Evolutionary conservation across 1,140 invertebrate genomes (phyloP), one percentile per base, ranked within the genome.

Genomic region (Schlechtendalia chinensis): DNA sequence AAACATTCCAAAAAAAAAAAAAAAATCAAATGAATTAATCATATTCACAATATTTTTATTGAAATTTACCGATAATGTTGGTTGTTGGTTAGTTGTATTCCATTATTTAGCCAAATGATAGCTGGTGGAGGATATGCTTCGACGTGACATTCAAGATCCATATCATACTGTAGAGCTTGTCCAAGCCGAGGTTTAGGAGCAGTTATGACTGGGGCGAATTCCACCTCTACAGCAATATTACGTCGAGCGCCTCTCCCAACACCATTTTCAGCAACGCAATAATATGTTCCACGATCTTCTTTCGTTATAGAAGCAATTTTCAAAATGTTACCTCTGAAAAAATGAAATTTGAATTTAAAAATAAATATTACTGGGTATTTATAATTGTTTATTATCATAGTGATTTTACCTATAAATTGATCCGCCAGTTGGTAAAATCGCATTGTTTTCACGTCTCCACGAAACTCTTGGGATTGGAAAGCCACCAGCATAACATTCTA

Each of bases 201-300:
- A 6, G 90, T 91, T 45, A 97, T 93, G 0, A 95, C 92, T 0
- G 95, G 95, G 0, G 93, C 88, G 83, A 94, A 95, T 86, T 96
- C 94, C 32, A 96, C 93, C 86, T 96, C 94, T 1, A 97, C 89
- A 81, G 93, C 94, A 82, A 96, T 93, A 84, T 96, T 96, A 83
- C 94, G 88, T 53, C 93, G 87, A 10, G 93, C 91, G 0, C 94
- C 95, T 83, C 91, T 91, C 74, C 94, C 94, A 1, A 96, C 94
- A 32, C 91, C 92, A 85, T 97, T 97, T 85, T 97, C 95, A 39
- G 95, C 95, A n/a, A 97, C 93, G 84, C 96, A 97, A 85, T 96
- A 96, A 86, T 96, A 96, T 0, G 94, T 96, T 54, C 95, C 95
- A 61, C 94, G 89, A 86, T 96, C 93, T 85, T 96, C 93, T 85